Conservation (phyloP, 1,140 invertebrate genomes). For the Drosophila varians region DNA sequence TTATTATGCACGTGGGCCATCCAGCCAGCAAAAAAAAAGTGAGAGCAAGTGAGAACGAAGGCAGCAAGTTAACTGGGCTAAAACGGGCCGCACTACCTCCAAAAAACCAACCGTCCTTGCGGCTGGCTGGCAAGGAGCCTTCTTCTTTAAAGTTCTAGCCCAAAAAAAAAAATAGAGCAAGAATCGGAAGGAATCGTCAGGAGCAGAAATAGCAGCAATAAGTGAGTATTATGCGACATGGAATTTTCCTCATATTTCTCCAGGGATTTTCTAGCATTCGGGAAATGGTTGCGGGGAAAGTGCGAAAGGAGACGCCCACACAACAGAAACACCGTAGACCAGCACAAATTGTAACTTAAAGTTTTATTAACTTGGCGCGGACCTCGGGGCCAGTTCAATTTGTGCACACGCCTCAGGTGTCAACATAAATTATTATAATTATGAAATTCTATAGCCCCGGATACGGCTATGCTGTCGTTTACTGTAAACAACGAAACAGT, state of each 20-base stretch:
- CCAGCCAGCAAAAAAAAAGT: conserved; percentile 17
- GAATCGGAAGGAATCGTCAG: conserved; percentile 24
- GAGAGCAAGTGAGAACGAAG: conserved; percentile 1
- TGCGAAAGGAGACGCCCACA: neutral
- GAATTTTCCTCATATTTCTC: conserved; percentile 45
- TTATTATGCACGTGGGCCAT: conserved; percentile 77
- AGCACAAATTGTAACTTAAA: conserved; percentile 53
- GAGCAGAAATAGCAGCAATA: conserved; percentile 38
- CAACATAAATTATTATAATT: conserved; percentile 79
- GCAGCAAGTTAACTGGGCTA: conserved; percentile 31
- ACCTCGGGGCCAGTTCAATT: conserved; percentile 48
- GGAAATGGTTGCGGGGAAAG: neutral
- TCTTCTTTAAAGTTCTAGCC: conserved; percentile 28
- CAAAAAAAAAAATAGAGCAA: conserved; percentile 11
- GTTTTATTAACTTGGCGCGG: conserved; percentile 55
- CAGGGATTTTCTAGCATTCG: conserved; percentile 33
- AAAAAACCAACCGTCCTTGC: neutral
- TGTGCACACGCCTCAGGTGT: conserved; percentile 73
- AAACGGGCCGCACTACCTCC: conserved; percentile 3
- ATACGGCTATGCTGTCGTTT: conserved; percentile 2
- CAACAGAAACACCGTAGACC: neutral
- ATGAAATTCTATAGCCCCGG: conserved; percentile 63
- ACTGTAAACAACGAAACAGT: conserved; percentile 10
- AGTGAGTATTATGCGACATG: conserved; percentile 48
- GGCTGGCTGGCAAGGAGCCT: neutral